Percentiles rank a stretch among this genome's conserved stretches.
Evolutionary conservation across 2,797 vertebrate species (phyloP).

Genomic region (Falco berigora): DNA sequence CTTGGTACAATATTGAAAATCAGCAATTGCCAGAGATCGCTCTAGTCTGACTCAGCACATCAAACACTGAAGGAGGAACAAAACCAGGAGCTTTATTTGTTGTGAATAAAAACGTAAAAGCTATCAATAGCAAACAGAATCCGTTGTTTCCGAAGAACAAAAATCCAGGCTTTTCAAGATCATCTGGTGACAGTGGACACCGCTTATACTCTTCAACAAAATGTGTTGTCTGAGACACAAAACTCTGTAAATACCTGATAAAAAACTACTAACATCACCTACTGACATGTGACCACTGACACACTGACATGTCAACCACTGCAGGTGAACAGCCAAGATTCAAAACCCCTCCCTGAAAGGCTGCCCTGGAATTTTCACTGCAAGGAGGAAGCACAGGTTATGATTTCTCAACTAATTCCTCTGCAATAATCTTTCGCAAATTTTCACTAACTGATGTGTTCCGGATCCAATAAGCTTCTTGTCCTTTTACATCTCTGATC

Average conservation of each 20-base stretch:
- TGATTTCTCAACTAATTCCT: background rate
- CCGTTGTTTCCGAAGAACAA: background rate
- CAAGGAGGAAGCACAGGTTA: background rate
- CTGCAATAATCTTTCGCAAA: background rate
- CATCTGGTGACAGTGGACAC: background rate
- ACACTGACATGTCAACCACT: background rate
- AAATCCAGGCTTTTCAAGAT: background rate
- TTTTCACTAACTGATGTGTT: background rate
- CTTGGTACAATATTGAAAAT: background rate
- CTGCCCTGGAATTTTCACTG: background rate
- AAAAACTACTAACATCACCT: background rate
- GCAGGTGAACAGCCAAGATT: background rate
- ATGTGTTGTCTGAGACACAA: accelerated
- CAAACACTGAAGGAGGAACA: background rate
- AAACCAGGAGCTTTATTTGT: background rate
- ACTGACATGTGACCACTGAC: too few species aligned
- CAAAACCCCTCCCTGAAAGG: background rate
- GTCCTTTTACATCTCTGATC: background rate
- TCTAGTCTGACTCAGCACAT: background rate
- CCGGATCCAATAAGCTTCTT: background rate
- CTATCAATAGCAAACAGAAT: background rate
- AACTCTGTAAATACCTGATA: background rate
- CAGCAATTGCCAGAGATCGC: background rate
- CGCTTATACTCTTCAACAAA: background rate
- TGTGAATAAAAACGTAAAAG: background rate